Evolutionary conservation across 2,797 vertebrate genomes (phyloP), one percentile per base, ranked within the genome.

Genomic region (Acrossocheilus wenchowensis): DNA sequence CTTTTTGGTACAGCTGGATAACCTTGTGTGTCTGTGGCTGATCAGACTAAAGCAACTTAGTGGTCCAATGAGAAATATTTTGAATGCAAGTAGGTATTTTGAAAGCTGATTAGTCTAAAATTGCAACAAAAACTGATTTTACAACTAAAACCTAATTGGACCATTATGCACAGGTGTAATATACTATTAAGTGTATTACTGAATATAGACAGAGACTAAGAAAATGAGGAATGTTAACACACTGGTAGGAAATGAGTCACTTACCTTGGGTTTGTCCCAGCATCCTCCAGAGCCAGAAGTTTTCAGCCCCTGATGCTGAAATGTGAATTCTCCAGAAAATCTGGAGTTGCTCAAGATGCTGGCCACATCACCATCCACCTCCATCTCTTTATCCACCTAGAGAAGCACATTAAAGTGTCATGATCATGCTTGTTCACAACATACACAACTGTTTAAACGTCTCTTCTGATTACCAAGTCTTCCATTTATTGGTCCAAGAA

Each of bases 1-100:
- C 94, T 91, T 93, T 95, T 92, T 86, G 85, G 94, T 93, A n/a
- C 96, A 97, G 95, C 96, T 97, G 96, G 93, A 93, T 94, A 90
- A 90, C 88, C 90, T 96, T 94, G 92, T 92, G 48, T 86, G 91
- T 88, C 91, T 93, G 91, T 91, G 89, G 89, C 92, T 87, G 90
- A 92, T 83, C 69, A n/a, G 30, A 15, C 50, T 39, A 4, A 5
- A 30, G 64, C 26, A 71, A 66, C 0, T 72, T 39, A 78, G 17
- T 10, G 23, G 39, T 57, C 75, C 48, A 78, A 36, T 78, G 6
- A 39, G 6, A 60, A 14, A 45, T 43, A 26, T 39, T 17, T n/a
- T n/a, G 21, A 60, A n/a, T 48, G 19, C 43, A 54, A 50, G 36
- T 39, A n/a, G 17, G 10, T 39, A 36, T 81, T 68, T 15, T 36